Percentiles rank a stretch among this genome's conserved stretches.
These are phyloP conservation scores for Boulengeromyrus knoepffleri DNA, from an alignment of 2,113 vertebrate species.

Conservation along the genomic window DNA sequence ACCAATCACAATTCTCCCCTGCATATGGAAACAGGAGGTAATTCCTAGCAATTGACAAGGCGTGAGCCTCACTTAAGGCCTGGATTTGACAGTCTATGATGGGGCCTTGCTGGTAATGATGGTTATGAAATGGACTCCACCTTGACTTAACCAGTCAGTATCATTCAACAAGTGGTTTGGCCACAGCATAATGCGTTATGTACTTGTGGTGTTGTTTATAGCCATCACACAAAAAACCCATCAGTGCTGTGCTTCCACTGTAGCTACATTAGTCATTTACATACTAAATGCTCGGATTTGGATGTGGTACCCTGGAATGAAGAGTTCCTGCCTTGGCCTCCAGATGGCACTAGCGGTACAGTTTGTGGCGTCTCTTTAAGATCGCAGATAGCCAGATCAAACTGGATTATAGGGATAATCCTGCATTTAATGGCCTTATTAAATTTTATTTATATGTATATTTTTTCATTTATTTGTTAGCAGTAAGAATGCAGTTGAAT, in stretches of 20 bases:
- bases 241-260: not conserved
- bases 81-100: not conserved
- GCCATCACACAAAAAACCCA: not conserved
- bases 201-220: not conserved
- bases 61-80: not conserved
- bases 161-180: not conserved
- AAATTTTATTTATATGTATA: slow-evolving; percentile 42
- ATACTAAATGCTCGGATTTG: not conserved
- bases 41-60: not conserved
- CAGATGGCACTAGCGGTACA: slow-evolving; percentile 47
- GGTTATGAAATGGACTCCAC: not conserved
- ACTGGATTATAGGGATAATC: slow-evolving; percentile 49
- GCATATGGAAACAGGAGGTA: not conserved
- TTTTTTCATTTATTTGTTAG: slow-evolving; percentile 32
- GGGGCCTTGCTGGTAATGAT: not conserved
- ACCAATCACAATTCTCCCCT: not conserved
- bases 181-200: not conserved
- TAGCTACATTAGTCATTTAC: not conserved
- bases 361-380: slow-evolving; percentile 14
- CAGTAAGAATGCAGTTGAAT: slow-evolving; percentile 16
- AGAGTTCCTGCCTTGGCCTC: slow-evolving; percentile 34
- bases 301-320: not conserved
- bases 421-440: slow-evolving; percentile 42
- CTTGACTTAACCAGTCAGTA: not conserved
- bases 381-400: slow-evolving; percentile 34